Percentiles rank a stretch among this genome's conserved stretches.
Conservation (phyloP, 2,113 vertebrate species). For the Arothron firmamentum region DNA sequence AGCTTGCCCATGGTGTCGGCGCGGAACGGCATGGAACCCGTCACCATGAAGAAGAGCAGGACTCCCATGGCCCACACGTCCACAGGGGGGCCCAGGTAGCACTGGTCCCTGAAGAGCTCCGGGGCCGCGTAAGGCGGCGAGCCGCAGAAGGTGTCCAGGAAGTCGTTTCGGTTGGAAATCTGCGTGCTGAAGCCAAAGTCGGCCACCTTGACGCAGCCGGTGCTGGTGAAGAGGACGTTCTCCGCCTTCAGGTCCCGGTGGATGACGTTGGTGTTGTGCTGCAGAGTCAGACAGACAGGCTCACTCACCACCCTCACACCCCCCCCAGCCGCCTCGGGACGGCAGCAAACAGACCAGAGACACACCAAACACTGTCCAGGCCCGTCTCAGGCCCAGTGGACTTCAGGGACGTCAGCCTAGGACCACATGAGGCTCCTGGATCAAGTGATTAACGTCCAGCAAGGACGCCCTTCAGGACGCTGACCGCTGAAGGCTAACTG, state of each 20-base stretch:
- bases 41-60: slow-evolving; percentile 90
- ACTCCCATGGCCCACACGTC: slow-evolving; percentile 95
- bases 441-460: too few species aligned
- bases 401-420: too few species aligned
- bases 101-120: slow-evolving; percentile 87
- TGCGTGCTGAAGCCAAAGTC: slow-evolving; percentile 93
- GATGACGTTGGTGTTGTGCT: slow-evolving; percentile 90
- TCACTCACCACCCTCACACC: too few species aligned
- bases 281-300: slow-evolving; percentile 10
- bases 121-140: slow-evolving; percentile 93
- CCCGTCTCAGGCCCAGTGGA: too few species aligned
- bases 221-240: slow-evolving; percentile 85
- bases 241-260: slow-evolving; percentile 95
- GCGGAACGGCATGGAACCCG: slow-evolving; percentile 86
- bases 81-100: slow-evolving; percentile 81
- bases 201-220: slow-evolving; percentile 87
- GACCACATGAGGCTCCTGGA: too few species aligned
- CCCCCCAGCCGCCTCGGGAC: too few species aligned
- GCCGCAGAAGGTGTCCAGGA: slow-evolving; percentile 91
- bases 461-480: too few species aligned
- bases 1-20: slow-evolving; percentile 90
- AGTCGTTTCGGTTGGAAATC: slow-evolving; percentile 74
- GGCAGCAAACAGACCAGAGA: too few species aligned
- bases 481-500: too few species aligned
- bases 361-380: too few species aligned